Percentiles rank a stretch among this genome's conserved stretches.
Conservation (phyloP, 2,797 vertebrate genomes). For the Simalia tracyae region DNA sequence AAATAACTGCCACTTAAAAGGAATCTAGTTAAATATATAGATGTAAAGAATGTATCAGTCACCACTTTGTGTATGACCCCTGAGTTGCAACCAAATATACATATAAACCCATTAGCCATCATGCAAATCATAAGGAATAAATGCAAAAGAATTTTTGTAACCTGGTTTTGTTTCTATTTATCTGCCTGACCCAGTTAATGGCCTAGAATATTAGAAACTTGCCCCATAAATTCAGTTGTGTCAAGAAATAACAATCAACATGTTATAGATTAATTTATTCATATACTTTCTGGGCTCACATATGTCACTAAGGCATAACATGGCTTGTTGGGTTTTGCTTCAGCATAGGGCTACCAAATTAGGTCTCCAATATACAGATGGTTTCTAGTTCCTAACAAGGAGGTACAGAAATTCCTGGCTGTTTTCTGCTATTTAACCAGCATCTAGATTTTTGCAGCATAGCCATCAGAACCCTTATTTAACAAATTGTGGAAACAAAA, state of each 20-base stretch:
- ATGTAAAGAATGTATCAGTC: neutral
- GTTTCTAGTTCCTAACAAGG: neutral
- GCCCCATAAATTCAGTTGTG: neutral
- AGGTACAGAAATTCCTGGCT: neutral
- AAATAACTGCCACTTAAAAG: neutral
- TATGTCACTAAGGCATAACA: neutral
- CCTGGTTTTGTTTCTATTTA: neutral
- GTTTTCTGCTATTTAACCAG: neutral
- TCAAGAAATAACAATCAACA: neutral
- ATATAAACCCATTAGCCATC: neutral
- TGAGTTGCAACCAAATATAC: neutral
- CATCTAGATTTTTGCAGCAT: neutral
- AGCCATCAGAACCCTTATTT: neutral
- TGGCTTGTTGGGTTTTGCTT: neutral
- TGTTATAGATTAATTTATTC: neutral
- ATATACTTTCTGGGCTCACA: neutral
- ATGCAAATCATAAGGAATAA: neutral
- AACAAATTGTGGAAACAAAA: neutral
- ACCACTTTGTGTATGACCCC: neutral
- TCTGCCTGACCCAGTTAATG: neutral
- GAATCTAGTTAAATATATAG: rapidly evolving
- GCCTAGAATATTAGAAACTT: neutral
- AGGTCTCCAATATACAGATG: neutral
- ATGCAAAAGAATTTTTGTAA: neutral
- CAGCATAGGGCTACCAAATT: neutral